Evolutionary conservation across 2,888 invertebrate genomes (phyloP), one percentile per base, ranked within the genome.

Genomic region (Thyatira batis): DNA sequence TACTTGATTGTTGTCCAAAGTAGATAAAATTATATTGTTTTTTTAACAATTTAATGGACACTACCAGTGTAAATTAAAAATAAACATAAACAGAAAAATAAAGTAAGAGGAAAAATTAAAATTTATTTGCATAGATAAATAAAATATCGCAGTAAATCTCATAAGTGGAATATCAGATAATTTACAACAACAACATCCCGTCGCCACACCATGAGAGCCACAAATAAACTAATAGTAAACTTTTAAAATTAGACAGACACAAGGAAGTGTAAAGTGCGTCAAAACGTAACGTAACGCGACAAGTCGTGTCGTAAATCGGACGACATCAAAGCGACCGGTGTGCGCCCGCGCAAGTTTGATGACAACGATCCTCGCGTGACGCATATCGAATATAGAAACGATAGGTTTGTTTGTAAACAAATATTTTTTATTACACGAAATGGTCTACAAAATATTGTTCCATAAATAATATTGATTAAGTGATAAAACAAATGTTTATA

Each of bases 251-350:
- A 67, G 53, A 50, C 54, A 20, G 49, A 57, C 28, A 63, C 63
- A 45, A 63, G 71, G 63, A 66, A 67, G 61, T 58, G 28, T 43
- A 57, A 50, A 60, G 65, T 70, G 64, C 63, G 66, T 72, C 69
- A 72, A 69, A 69, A 71, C 60, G 67, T 64, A 68, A 68, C 63
- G 50, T 53, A 54, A 57, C 54, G 51, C 17, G 20, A 45, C 44
- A 45, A 20, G 48, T 20, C 60, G 50, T 73, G 71, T 80, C 77
- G 68, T 80, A 72, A 76, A 77, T 77, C 69, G 71, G 70, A 51
- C 55, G 60, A 80, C 76, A 70, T 83, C 80, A 81, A 83, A 84
- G 82, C 58, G 54, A 10, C 52, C 58, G 51, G 61, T 53, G 49
- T 54, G 64, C 56, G 60, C 62, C 63, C 50, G 49, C 27, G 17